phyloP scores from a whole-genome alignment of 2,113 vertebrate species.

The Chitala chitala region DNA sequence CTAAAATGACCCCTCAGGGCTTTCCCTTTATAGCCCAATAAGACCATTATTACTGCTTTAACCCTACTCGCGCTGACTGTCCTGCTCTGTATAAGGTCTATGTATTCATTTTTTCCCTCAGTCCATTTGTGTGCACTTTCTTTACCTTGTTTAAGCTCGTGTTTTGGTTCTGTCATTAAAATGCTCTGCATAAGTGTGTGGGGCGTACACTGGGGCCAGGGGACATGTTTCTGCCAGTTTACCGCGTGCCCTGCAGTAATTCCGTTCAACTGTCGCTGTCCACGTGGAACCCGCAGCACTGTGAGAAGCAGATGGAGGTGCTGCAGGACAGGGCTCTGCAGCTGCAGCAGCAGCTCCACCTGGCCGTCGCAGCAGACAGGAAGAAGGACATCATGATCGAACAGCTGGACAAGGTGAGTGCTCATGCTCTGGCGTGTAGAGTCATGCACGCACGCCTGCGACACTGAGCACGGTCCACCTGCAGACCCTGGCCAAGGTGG shows the following conservation, averaged over 20 bases:
- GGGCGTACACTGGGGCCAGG: background rate
- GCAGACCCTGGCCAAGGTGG: slow-evolving; percentile 67
- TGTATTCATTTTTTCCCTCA: too few relatives aligned
- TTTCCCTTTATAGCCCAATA: background rate
- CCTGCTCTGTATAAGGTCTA: too few relatives aligned
- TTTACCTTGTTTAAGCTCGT: background rate
- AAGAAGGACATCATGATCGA: slow-evolving; percentile 72
- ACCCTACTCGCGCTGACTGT: background rate
- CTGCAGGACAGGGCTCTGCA: slow-evolving; percentile 61
- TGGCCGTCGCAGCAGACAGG: slow-evolving; percentile 61
- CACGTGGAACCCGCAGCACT: slow-evolving; percentile 46
- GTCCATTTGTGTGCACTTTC: background rate
- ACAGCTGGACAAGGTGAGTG: slow-evolving; percentile 67
- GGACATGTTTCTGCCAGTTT: background rate
- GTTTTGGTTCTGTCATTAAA: background rate
- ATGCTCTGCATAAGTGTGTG: background rate
- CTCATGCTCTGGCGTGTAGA: too few relatives aligned
- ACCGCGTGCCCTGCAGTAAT: background rate
- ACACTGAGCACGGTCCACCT: too few relatives aligned
- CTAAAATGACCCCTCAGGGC: background rate
- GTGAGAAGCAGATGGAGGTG: slow-evolving; percentile 59
- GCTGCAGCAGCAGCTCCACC: slow-evolving; percentile 62
- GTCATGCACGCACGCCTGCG: too few relatives aligned
- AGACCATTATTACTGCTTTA: background rate
- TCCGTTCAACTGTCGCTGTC: background rate